Percentiles rank a stretch among this genome's conserved stretches.
Evolutionary conservation across 2,797 vertebrate species (phyloP).

Genomic region (Sylvilagus floridanus): DNA sequence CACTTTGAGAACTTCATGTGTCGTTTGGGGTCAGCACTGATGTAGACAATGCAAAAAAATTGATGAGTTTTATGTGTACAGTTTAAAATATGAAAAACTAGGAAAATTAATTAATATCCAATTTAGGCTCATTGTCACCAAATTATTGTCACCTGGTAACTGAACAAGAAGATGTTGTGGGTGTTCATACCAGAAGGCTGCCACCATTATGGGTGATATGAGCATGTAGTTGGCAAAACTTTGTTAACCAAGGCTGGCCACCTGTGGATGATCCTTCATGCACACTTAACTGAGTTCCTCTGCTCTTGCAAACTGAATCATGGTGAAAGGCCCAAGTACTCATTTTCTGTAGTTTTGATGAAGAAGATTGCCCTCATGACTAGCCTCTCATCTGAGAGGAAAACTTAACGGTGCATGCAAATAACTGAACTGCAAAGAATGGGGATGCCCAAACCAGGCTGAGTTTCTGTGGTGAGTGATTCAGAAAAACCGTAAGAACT

Average conservation of each 20-base stretch:
- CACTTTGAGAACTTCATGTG: background rate
- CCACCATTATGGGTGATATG: background rate
- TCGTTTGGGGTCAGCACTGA: constrained; percentile 28
- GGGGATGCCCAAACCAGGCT: constrained; percentile 81
- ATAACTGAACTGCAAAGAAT: constrained; percentile 74
- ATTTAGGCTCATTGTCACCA: background rate
- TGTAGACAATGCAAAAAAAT: constrained; percentile 38
- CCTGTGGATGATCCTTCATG: constrained; percentile 5
- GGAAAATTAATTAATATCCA: constrained; percentile 13
- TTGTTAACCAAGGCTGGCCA: background rate
- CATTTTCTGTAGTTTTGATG: constrained; percentile 82
- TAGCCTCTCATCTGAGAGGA: constrained; percentile 73
- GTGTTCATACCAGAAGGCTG: background rate
- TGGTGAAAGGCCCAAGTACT: constrained; percentile 63
- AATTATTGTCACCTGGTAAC: background rate
- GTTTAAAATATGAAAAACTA: constrained; percentile 39
- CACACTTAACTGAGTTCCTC: constrained; percentile 33
- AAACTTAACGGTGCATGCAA: constrained; percentile 73
- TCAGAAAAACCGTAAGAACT: constrained; percentile 74
- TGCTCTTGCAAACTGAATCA: background rate
- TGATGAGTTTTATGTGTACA: constrained; percentile 5
- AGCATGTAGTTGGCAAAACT: background rate
- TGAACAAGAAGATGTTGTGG: background rate
- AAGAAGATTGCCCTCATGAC: constrained; percentile 73
- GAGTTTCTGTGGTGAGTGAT: constrained; percentile 49